These are phyloP conservation scores for Athripsodes cinereus DNA, from an alignment of 2,888 invertebrate species.

Conservation along the genomic window DNA sequence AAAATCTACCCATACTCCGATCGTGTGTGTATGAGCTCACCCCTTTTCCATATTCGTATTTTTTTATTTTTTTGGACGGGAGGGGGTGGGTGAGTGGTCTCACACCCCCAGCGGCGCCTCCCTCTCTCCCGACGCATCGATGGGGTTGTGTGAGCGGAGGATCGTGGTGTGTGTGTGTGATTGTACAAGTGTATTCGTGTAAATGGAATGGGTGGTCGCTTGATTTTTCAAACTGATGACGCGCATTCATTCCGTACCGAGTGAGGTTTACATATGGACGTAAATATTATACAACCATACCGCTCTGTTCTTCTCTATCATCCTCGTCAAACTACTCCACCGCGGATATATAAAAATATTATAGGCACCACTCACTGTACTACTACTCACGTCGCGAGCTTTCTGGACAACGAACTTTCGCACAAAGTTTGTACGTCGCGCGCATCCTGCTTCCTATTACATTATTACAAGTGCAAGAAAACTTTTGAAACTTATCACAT, in stretches of 20 bases:
- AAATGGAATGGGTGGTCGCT: slow-evolving; percentile 36
- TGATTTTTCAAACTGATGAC: slow-evolving; percentile 57
- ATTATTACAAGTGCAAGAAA: too few species aligned
- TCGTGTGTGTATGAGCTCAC: slow-evolving; percentile 23
- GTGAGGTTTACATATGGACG: slow-evolving; percentile 41
- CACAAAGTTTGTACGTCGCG: too few species aligned
- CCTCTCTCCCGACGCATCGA: slow-evolving; percentile 36
- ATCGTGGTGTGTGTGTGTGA: slow-evolving; percentile 29
- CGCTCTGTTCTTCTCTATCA: slow-evolving; percentile 9
- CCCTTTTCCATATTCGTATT: slow-evolving; percentile 26
- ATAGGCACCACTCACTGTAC: too few species aligned
- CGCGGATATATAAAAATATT: too few species aligned
- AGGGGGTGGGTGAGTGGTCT: slow-evolving; percentile 27
- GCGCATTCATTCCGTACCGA: slow-evolving; percentile 54
- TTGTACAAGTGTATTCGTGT: slow-evolving; percentile 15
- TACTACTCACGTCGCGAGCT: too few species aligned
- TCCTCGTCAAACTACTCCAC: too few species aligned
- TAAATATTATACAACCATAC: slow-evolving; percentile 33
- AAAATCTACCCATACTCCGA: slow-evolving; percentile 49
- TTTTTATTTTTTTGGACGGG: slow-evolving; percentile 33
- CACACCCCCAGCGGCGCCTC: slow-evolving; percentile 22
- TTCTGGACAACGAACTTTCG: too few species aligned
- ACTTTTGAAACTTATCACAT: too few species aligned
- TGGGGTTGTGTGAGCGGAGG: slow-evolving; percentile 48
- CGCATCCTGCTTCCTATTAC: too few species aligned